These are phyloP conservation scores for Pammene aurita DNA, from an alignment of 2,888 invertebrate species.

Conservation along the genomic window DNA sequence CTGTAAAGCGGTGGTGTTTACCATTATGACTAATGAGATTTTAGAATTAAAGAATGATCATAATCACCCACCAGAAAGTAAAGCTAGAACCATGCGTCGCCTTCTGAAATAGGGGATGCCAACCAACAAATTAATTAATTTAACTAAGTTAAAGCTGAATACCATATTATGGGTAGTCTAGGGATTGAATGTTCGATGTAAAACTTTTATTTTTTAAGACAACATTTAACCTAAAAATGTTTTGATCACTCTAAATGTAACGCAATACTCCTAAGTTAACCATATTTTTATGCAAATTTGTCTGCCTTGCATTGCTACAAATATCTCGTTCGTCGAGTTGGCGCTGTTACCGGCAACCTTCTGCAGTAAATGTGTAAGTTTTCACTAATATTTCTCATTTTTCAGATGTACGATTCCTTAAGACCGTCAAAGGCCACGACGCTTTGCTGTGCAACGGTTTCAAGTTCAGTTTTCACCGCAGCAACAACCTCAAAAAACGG, in stretches of 20 bases:
- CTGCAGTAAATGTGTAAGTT: too few species aligned
- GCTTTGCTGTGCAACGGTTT: slow-evolving; percentile 37
- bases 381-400: neutral
- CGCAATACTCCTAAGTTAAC: too few species aligned
- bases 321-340: too few species aligned
- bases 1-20: slow-evolving; percentile 35
- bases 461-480: slow-evolving; percentile 34
- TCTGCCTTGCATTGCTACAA: too few species aligned
- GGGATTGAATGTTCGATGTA: too few species aligned
- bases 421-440: slow-evolving; percentile 33
- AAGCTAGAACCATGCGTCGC: neutral
- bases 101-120: neutral
- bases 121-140: neutral
- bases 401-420: slow-evolving; percentile 6
- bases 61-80: slow-evolving; percentile 11
- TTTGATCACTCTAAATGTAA: too few species aligned
- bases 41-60: slow-evolving; percentile 25
- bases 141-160: neutral
- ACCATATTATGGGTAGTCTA: neutral
- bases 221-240: too few species aligned
- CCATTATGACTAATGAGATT: neutral
- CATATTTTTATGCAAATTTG: too few species aligned
- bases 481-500: slow-evolving; percentile 30
- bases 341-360: too few species aligned
- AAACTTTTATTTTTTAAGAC: too few species aligned